Base-by-base conservation (phyloP, 2,797 vertebrate species). In the Propithecus perrieri region DNA sequence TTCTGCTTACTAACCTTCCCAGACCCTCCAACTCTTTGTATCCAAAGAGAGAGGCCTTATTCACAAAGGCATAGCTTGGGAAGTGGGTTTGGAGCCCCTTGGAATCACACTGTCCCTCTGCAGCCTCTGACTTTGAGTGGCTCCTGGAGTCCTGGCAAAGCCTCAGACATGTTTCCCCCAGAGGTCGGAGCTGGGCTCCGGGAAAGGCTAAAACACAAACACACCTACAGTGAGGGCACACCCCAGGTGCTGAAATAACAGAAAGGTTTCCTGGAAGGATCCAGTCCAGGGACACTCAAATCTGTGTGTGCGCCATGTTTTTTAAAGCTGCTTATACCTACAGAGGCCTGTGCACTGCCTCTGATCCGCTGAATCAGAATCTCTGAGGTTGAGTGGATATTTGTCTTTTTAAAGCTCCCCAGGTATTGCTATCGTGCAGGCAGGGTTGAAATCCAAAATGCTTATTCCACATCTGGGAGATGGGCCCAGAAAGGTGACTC, bases 401-500 rank as follows among this genome's bases (percentile, higher is more conserved):
- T 48, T 30, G 8, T 43, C 61, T 91, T 35, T 11, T 63, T 63
- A 83, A 84, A 69, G 59, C 59, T 91, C 83, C 85, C 78, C 24
- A 63, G 85, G 81, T 80, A 53, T 28, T 7, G 8, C 72, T 74
- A 33, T 76, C 20, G 26, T 18, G 11, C 59, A 26, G 38, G 50
- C 78, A 24, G 57, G 2, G 7, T 30, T 33, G 17, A 63, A 18
- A 43, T 33, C 55, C 81, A 67, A 46, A 61, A n/a, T n/a, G 43
- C 28, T 94, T 18, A 24, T 1, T 92, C 50, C 55, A 26, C 15
- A 13, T 30, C 93, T 90, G 65, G 83, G 93, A 87, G 8, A 20
- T 1, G 10, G 67, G 61, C 91, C 94, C 93, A 80, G 89, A 63
- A 53, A 86, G 41, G 75, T 71, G 93, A 98, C 83, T 96, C 94